Base-by-base conservation (phyloP, 2,113 vertebrate genomes). In the Camelus bactrianus region DNA sequence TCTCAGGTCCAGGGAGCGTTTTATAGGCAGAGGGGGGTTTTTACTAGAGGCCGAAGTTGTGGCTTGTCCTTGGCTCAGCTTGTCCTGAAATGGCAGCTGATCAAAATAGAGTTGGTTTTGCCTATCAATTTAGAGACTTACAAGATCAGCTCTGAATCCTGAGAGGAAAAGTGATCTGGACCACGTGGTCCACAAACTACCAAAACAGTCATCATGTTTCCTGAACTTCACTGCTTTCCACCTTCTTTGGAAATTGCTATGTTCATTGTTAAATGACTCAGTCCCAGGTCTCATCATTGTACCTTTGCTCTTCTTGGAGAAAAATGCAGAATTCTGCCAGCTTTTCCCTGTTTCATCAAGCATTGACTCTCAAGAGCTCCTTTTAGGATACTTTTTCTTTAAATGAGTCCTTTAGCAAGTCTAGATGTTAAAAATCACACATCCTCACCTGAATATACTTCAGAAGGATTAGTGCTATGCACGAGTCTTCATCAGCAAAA, bases 371-470 rank as follows among this genome's bases (percentile, higher is more conserved):
- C 35, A 92, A 89, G 95, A 94, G 42, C 64, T 86, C 8, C 67
- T 97, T 97, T 93, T 86, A 97, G 95, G 70, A 93, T 76, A 82
- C 30, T 97, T 60, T 89, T 79, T 56, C 75, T 98, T 97, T 94
- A 98, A 98, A 96, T 94, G 46, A 92, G 91, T 91, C 24, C 88
- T 54, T 69, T 76, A 94, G 93, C 77, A 91, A 92, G 62, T 87
- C 80, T 81, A 73, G 46, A 20, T 94, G 65, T 93, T 89, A 89
- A 96, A 96, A 92, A 65, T 98, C 95, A 83, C 89, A 95, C 92
- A 81, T 97, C 92, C 52, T 96, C 97, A 95, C 95, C 93, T 98
- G 91, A 96, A 48, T 95, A 46, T 87, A 89, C 88, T 98, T 97
- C 80, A 91, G 93, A 77, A 93, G 77, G 94, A 70, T 91, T 89